Percentiles rank a stretch among this genome's conserved stretches.
These are phyloP conservation scores for Himalopsyche japonica DNA, from an alignment of 2,888 invertebrate species.

Conservation along the genomic window DNA sequence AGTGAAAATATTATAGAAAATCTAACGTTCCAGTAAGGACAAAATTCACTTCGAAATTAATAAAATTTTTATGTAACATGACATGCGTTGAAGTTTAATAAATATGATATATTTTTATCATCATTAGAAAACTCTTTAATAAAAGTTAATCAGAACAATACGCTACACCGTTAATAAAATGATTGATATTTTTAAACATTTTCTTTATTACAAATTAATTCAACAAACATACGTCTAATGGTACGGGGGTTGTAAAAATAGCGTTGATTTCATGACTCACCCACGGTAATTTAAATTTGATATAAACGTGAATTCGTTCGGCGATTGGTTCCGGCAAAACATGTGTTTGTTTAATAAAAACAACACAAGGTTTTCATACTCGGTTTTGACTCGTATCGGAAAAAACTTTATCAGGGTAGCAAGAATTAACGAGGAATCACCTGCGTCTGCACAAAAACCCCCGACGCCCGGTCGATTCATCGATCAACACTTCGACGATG, in stretches of 20 bases:
- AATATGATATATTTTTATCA: too few relatives aligned
- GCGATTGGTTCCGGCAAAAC: constrained; percentile 28
- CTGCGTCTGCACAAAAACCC: constrained; percentile 28
- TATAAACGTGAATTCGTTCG: not conserved
- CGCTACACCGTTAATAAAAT: not conserved
- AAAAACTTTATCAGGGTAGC: constrained; percentile 8
- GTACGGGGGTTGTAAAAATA: not conserved
- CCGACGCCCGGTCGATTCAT: constrained; percentile 21
- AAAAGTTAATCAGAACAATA: not conserved
- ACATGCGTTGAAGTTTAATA: too few relatives aligned
- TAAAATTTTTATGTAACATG: too few relatives aligned
- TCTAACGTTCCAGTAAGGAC: too few relatives aligned
- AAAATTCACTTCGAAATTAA: too few relatives aligned
- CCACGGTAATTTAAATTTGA: not conserved
- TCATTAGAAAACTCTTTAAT: not conserved
- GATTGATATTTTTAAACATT: not conserved
- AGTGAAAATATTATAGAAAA: too few relatives aligned
- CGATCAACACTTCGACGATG: constrained; percentile 34
- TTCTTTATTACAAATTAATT: not conserved
- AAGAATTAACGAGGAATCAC: constrained; percentile 26
- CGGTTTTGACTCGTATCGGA: constrained; percentile 1
- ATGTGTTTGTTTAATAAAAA: constrained; percentile 35
- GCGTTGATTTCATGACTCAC: not conserved
- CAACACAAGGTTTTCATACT: constrained; percentile 23
- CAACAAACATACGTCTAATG: not conserved